Percentiles rank a stretch among this genome's conserved stretches.
These are phyloP conservation scores for Ricordea florida DNA, from an alignment of 92 coral and sea anemone genomes.

Conservation along the genomic window DNA sequence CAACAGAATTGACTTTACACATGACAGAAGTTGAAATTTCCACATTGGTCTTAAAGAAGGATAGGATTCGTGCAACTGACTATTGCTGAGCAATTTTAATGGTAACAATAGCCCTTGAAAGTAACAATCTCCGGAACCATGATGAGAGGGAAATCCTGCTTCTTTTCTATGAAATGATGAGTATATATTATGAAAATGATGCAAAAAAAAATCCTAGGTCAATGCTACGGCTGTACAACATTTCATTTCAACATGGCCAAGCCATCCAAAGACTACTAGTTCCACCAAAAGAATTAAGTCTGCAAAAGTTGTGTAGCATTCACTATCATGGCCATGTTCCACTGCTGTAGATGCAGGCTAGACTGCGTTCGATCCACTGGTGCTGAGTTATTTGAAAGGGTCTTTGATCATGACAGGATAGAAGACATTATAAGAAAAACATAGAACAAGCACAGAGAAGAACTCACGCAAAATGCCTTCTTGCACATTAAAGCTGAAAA, in stretches of 20 bases:
- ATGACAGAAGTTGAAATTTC: too few relatives aligned
- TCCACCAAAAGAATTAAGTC: slow-evolving; percentile 27
- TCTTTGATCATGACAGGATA: slow-evolving; percentile 24
- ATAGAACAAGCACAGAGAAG: slow-evolving; percentile 37
- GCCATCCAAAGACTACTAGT: slow-evolving; percentile 5
- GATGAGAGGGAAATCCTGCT: slow-evolving; percentile 20
- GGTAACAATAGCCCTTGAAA: slow-evolving; percentile 2
- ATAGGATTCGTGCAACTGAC: too few relatives aligned
- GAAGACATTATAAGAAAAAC: slow-evolving; percentile 35
- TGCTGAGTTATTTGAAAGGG: slow-evolving; percentile 42
- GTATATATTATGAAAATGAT: slow-evolving; percentile 44
- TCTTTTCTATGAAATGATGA: slow-evolving; percentile 15
- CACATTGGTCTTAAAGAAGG: too few relatives aligned
- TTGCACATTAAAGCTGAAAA: slow-evolving; percentile 41
- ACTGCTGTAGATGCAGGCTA: slow-evolving; percentile 34
- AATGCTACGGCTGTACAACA: slow-evolving; percentile 48
- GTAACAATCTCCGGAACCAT: not conserved
- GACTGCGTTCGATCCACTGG: slow-evolving; percentile 24
- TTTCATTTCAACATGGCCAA: slow-evolving; percentile 21
- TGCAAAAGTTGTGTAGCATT: slow-evolving; percentile 39
- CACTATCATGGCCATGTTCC: slow-evolving; percentile 56
- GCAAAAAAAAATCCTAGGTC: slow-evolving; percentile 41
- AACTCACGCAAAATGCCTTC: slow-evolving; percentile 15
- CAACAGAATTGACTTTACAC: too few relatives aligned
- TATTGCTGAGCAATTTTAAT: slow-evolving; percentile 28